Conservation (phyloP, 2,797 vertebrate genomes). For the Ceyx erithaca region DNA sequence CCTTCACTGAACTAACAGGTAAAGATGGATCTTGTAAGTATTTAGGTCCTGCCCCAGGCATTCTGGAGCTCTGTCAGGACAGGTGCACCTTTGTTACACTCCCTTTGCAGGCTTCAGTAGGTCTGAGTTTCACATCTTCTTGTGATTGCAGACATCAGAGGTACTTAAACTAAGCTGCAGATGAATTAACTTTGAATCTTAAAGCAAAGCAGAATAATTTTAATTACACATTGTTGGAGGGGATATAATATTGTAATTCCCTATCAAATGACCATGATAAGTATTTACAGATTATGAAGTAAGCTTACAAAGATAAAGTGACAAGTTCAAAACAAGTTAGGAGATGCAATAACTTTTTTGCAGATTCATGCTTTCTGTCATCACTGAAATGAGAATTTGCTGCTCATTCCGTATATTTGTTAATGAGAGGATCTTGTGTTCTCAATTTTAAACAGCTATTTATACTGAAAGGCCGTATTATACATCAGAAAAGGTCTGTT, state of each 20-base stretch:
- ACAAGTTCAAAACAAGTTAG: background rate
- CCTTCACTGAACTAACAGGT: background rate
- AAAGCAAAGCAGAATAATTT: background rate
- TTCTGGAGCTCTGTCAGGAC: background rate
- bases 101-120: background rate
- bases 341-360: background rate
- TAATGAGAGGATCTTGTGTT: background rate
- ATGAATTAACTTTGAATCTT: background rate
- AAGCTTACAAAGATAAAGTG: background rate
- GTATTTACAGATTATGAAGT: slow-evolving; percentile 4
- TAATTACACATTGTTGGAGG: background rate
- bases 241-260: background rate
- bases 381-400: background rate
- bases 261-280: background rate
- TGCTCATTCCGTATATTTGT: background rate
- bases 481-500: background rate
- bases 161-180: background rate
- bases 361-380: background rate
- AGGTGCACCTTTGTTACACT: background rate
- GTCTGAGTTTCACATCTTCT: background rate
- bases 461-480: background rate
- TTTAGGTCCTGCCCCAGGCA: background rate
- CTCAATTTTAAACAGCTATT: background rate
- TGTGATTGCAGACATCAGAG: background rate
- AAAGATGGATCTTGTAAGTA: background rate